Evolutionary conservation across 2,888 invertebrate genomes (phyloP).

Genomic region (Dione vanillae): DNA sequence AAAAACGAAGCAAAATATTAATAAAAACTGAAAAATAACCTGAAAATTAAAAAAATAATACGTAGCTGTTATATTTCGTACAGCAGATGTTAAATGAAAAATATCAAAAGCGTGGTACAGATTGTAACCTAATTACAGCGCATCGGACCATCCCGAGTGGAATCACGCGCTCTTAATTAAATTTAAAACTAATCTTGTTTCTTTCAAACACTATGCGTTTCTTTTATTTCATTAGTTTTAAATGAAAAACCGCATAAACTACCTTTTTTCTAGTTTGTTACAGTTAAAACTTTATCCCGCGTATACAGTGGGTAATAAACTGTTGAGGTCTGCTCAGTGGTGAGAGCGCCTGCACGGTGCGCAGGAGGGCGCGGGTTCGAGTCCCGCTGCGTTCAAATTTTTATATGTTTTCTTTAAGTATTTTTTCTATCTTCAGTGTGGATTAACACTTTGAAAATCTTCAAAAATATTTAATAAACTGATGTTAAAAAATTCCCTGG

Average conservation of each 20-base stretch:
- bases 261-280: not conserved
- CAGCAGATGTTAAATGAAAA: constrained; percentile 13
- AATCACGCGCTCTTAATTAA: constrained; percentile 26
- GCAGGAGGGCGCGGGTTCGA: too few relatives aligned
- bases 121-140: constrained; percentile 21
- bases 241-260: not conserved
- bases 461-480: too few relatives aligned
- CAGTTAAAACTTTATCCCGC: not conserved
- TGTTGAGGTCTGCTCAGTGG: too few relatives aligned
- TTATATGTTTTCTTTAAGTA: too few relatives aligned
- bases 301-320: too few relatives aligned
- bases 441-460: too few relatives aligned
- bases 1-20: too few relatives aligned
- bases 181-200: constrained; percentile 23
- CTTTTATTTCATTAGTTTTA: constrained; percentile 8
- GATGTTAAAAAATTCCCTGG: too few relatives aligned
- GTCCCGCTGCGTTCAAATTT: too few relatives aligned
- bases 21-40: not conserved
- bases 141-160: constrained; percentile 7
- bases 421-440: too few relatives aligned
- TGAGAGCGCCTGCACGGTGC: too few relatives aligned
- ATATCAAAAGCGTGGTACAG: constrained; percentile 17
- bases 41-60: not conserved
- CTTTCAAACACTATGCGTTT: constrained; percentile 17
- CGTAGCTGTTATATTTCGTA: not conserved